These are phyloP conservation scores for Bungarus multicinctus DNA, from an alignment of 2,113 vertebrate genomes.

Conservation along the genomic window DNA sequence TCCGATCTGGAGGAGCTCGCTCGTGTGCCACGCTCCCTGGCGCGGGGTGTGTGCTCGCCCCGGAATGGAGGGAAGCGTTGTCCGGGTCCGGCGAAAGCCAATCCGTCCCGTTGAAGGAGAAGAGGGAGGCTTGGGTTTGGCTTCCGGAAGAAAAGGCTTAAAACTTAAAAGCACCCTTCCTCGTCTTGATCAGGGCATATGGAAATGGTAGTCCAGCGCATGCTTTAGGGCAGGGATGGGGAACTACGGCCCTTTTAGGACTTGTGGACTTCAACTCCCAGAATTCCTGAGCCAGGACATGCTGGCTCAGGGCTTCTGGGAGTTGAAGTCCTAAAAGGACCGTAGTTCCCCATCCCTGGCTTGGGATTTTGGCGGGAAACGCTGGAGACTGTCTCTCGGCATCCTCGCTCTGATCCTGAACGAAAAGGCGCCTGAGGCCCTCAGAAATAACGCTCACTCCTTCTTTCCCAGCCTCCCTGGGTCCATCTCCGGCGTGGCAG, in stretches of 20 bases:
- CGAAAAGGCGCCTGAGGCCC: not conserved
- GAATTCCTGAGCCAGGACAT: no score
- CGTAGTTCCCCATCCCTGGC: not conserved
- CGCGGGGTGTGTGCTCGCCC: no score
- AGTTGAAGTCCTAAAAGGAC: not conserved
- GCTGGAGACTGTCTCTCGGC: not conserved
- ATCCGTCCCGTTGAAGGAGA: no score
- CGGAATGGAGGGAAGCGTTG: not conserved
- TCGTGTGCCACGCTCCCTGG: not conserved
- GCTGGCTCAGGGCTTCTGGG: no score
- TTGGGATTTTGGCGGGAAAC: not conserved
- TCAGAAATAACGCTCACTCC: not conserved
- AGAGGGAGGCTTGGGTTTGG: not conserved
- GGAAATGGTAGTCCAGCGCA: not conserved
- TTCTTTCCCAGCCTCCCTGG: not conserved
- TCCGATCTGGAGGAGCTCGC: no score
- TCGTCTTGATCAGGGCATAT: not conserved
- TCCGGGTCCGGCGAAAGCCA: not conserved
- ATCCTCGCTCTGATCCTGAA: not conserved
- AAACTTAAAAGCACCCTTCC: not conserved
- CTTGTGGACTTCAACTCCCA: not conserved
- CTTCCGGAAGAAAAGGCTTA: no score
- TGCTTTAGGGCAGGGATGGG: not conserved
- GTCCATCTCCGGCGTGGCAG: not conserved
- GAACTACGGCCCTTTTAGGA: not conserved